A percentile compares a stretch with the other conserved stretches of the same genome.
These are phyloP conservation scores for Thinocorus orbignyianus DNA, from an alignment of 2,113 vertebrate genomes.

Conservation along the genomic window DNA sequence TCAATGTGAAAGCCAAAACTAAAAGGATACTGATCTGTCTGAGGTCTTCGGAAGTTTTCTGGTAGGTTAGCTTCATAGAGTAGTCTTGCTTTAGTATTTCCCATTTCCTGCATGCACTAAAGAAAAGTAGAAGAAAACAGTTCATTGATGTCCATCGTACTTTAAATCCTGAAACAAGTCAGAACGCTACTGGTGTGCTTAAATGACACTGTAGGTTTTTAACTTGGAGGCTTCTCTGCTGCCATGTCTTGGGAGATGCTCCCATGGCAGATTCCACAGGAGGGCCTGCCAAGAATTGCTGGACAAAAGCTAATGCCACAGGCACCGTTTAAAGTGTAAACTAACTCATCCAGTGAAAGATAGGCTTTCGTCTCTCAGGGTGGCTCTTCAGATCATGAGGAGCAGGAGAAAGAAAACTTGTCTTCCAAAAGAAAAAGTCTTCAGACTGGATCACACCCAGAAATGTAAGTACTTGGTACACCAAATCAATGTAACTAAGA, in stretches of 20 bases:
- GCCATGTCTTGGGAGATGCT: accelerated
- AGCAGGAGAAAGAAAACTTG: neutral
- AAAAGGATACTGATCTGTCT: constrained; percentile 99
- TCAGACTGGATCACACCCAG: neutral
- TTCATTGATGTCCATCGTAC: neutral
- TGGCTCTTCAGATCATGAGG: neutral
- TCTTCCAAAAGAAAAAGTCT: neutral
- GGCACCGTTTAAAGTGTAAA: neutral
- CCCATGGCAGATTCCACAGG: accelerated
- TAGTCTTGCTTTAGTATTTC: constrained; percentile 89
- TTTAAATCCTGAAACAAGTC: neutral
- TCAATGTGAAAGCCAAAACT: neutral
- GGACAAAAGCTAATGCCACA: neutral
- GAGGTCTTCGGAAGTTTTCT: constrained; percentile 93
- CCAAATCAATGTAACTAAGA: neutral
- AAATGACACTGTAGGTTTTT: neutral
- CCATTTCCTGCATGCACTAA: constrained; percentile 98
- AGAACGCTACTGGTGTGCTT: neutral
- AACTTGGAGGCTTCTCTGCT: neutral
- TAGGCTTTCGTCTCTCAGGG: neutral
- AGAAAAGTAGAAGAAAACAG: neutral
- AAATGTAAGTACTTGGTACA: neutral
- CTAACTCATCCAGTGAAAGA: neutral
- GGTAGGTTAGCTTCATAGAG: constrained; percentile 97
- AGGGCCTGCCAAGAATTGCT: neutral